phyloP scores from a whole-genome alignment of 2,888 invertebrate genomes.

The Notodonta ziczac region DNA sequence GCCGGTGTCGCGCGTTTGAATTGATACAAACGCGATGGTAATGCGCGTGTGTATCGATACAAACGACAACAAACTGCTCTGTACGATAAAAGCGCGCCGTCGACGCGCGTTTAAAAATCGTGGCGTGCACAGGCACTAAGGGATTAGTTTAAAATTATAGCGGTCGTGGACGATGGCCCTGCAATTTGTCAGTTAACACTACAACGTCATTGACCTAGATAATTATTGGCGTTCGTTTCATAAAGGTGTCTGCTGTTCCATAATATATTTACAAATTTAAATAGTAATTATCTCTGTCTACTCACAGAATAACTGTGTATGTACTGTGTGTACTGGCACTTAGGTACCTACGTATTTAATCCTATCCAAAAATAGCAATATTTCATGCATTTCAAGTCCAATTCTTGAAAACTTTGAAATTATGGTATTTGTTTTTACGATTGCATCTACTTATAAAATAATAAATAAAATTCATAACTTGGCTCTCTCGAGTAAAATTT shows the following conservation, averaged over 20 bases:
- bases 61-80: no score
- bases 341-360: no score
- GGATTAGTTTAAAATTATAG: conserved; percentile 1
- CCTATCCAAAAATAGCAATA: background rate
- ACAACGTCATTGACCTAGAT: background rate
- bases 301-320: no score
- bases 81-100: no score
- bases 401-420: background rate
- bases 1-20: no score
- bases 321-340: no score
- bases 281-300: no score
- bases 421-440: background rate
- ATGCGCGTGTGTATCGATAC: no score
- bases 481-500: background rate
- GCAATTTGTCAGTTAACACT: background rate
- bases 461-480: background rate
- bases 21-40: no score
- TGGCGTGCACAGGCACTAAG: background rate
- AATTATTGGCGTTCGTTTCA: background rate
- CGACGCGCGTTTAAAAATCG: no score
- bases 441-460: background rate
- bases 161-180: background rate
- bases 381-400: background rate
- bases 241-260: background rate
- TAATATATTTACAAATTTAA: background rate